Evolutionary conservation across 2,113 vertebrate genomes (phyloP).

Genomic region (Lasiurus borealis): DNA sequence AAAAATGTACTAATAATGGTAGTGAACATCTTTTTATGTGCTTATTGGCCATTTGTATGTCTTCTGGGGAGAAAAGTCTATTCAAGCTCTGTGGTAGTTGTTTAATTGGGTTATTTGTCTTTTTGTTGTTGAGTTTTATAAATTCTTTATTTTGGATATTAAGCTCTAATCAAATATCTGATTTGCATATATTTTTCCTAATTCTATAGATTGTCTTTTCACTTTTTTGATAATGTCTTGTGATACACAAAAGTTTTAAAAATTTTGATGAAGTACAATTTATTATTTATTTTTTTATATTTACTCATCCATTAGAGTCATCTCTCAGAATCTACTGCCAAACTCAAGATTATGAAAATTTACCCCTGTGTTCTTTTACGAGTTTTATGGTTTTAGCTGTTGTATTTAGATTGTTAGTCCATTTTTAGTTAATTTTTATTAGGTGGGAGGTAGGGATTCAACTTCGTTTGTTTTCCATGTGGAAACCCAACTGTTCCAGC

Average conservation of each 20-base stretch:
- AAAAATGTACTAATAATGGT: not conserved
- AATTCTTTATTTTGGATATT: not conserved
- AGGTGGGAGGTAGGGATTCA: not conserved
- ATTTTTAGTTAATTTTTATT: slow-evolving; percentile 31
- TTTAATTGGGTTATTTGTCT: not conserved
- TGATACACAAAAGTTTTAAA: not conserved
- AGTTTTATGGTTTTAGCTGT: not conserved
- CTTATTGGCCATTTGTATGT: not conserved
- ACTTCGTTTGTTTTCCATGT: not conserved
- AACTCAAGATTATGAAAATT: not conserved
- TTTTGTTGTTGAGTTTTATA: not conserved
- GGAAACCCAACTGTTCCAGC: not conserved
- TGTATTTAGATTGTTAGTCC: not conserved
- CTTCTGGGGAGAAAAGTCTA: not conserved
- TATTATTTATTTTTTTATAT: not conserved
- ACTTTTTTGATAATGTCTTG: slow-evolving; percentile 6
- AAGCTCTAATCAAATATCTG: not conserved
- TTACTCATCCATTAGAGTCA: not conserved
- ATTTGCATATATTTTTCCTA: not conserved
- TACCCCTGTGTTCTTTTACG: not conserved
- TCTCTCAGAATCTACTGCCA: not conserved
- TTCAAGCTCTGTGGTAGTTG: not conserved
- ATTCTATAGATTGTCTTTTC: not conserved
- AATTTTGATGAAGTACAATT: not conserved
- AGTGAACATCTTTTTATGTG: not conserved